Base-by-base conservation (phyloP, 2,888 invertebrate species). In the Orthosia gothica region DNA sequence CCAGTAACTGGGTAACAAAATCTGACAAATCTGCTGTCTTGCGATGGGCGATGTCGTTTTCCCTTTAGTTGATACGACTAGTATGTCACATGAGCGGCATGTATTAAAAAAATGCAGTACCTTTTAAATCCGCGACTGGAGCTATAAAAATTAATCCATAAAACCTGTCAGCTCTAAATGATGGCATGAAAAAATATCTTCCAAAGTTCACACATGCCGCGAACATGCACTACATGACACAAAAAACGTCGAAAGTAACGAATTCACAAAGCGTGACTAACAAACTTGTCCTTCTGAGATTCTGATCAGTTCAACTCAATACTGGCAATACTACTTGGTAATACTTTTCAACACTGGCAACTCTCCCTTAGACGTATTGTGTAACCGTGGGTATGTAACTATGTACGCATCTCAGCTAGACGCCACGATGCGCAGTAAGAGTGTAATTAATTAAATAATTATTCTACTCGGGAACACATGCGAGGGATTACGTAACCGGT, bases 371-470 rank as follows among this genome's bases (percentile, higher is more conserved):
- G 32, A 66, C 61, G 55, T 16, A 61, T 86, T 86, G 79, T 79
- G 79, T 81, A 86, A 86, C 32, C 49, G 73, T 61, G 66, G 57
- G 62, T 77, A 77, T 58, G n/a, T n/a, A n/a, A n/a, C n/a, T n/a
- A n/a, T n/a, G 62, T 75, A 76, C 70, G 76, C 64, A 71, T 73
- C 68, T 50, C 57, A 62, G 68, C 79, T 81, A 78, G 80, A 76
- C 70, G 78, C 79, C 75, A 78, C 82, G 87, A 89, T 87, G 85
- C 86, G 76, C 85, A 81, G 79, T 81, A 88, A 85, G 87, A 89
- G 89, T 90, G 85, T 89, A 89, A 91, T 91, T 92, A 94, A 94
- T 93, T 93, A 92, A 91, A 90, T 91, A 87, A 87, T 87, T 87
- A 87, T 86, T 87, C 86, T 79, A 90, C 84, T 90, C 87, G 87